A percentile compares a stretch with the other conserved stretches of the same genome.
phyloP scores from a whole-genome alignment of 2,888 invertebrate genomes.

The Eudasyphora cyanicolor region DNA sequence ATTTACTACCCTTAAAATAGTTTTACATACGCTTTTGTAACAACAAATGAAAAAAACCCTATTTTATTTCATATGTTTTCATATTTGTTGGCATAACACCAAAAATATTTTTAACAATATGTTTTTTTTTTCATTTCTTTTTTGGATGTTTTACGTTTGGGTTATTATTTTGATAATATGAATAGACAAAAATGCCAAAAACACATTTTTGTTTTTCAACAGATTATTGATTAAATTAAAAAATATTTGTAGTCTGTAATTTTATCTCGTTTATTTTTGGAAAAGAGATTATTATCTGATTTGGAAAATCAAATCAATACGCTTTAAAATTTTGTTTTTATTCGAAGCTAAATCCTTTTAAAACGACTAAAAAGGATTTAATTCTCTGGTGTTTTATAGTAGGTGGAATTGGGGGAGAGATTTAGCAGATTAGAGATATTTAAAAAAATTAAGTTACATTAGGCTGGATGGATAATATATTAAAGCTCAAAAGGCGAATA shows the following conservation, averaged over 20 bases:
- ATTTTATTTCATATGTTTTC: conserved; percentile 20
- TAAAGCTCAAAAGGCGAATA: too few relatives aligned
- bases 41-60: conserved; percentile 21
- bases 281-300: neutral
- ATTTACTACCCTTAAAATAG: conserved; percentile 50
- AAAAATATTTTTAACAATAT: conserved; percentile 49
- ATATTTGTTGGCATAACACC: conserved; percentile 56
- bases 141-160: neutral
- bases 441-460: too few relatives aligned
- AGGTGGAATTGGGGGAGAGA: too few relatives aligned
- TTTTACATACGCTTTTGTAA: conserved; percentile 26
- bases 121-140: conserved; percentile 38
- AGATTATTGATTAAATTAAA: conserved; percentile 58
- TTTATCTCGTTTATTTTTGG: conserved; percentile 11
- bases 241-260: conserved; percentile 23
- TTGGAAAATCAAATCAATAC: neutral
- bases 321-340: neutral
- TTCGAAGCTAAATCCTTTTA: neutral
- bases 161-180: neutral
- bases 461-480: too few relatives aligned
- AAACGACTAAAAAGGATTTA: too few relatives aligned
- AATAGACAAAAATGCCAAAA: conserved; percentile 47
- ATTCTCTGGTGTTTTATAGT: too few relatives aligned
- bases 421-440: too few relatives aligned
- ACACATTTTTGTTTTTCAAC: conserved; percentile 39